Base-by-base conservation (phyloP, 2,888 invertebrate genomes). In the Dexiosoma caninum region DNA sequence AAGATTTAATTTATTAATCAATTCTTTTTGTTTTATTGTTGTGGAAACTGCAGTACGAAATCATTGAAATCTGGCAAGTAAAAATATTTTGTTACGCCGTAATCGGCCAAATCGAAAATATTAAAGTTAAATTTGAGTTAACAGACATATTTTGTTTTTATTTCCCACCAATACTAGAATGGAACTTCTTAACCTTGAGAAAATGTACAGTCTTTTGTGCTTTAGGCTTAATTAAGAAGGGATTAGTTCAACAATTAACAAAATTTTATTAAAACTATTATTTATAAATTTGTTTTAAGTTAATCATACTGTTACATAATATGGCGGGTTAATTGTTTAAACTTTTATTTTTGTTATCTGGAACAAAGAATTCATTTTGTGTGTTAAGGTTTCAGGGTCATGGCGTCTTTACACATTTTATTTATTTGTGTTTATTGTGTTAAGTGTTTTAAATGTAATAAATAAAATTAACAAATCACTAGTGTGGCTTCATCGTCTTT, bases 271-370 rank as follows among this genome's bases (percentile, higher is more conserved):
- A 12, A 23, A 19, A n/a, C n/a, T 3, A 10, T 19, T 10, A 35
- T 27, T 5, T 55, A 35, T 37, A 37, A 70, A 70, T 70, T 72
- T 53, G 42, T 44, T 62, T 64, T 44, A 55, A 57, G 64, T 19
- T 27, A 30, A 66, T 46, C 37, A 66, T 19, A 57, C 6, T 6
- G 16, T 62, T 44, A 16, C 30, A 35, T 32, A 53, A 51, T 53
- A 53, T 57, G 46, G 35, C 27, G 64, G 74, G 57, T 74, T 66
- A 66, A 14, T 37, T 74, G 9, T 57, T 74, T 44, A 74, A 57
- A n/a, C n/a, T n/a, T n/a, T n/a, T 66, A 19, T 64, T 66, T 40
- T 66, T 30, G 8, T 16, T 8, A 16, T 8, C 3, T 27, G 6
- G 27, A 27, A 5, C 3, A 27, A 7, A 16, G 0, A 42, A 16